Evolutionary conservation across 2,797 vertebrate genomes (phyloP).

Genomic region (Sebastes oblongus): DNA sequence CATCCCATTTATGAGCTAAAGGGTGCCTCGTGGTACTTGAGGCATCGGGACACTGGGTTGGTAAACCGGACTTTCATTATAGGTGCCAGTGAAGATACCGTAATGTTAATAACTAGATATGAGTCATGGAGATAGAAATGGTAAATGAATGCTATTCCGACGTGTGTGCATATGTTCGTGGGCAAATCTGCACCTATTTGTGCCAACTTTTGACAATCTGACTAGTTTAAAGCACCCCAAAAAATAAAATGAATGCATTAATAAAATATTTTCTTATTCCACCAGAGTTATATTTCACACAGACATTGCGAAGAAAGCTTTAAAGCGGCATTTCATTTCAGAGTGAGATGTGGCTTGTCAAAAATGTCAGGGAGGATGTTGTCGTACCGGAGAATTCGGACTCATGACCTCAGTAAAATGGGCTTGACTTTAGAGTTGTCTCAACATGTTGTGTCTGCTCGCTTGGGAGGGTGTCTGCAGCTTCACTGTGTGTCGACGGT

Average conservation of each 20-base stretch:
- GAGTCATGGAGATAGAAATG: neutral
- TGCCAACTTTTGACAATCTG: neutral
- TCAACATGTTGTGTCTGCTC: neutral
- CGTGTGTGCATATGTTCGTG: neutral
- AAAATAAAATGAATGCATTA: neutral
- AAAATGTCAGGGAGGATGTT: neutral
- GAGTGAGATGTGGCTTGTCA: neutral
- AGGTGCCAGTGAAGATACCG: neutral
- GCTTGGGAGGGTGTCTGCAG: neutral
- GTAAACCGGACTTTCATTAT: no score
- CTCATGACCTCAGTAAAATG: neutral
- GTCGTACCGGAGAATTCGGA: neutral
- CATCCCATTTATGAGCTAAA: no score
- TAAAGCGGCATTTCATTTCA: no score
- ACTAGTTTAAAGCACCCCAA: no score
- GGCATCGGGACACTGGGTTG: no score
- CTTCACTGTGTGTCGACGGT: neutral
- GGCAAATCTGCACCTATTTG: neutral
- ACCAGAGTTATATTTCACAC: neutral
- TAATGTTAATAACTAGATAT: neutral
- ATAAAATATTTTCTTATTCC: neutral
- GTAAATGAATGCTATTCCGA: neutral
- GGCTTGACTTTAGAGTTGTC: neutral
- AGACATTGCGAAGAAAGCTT: neutral
- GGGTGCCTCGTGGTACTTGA: no score